phyloP scores from a whole-genome alignment of 2,888 invertebrate genomes.

The Sinopyrophorus schimmeli region DNA sequence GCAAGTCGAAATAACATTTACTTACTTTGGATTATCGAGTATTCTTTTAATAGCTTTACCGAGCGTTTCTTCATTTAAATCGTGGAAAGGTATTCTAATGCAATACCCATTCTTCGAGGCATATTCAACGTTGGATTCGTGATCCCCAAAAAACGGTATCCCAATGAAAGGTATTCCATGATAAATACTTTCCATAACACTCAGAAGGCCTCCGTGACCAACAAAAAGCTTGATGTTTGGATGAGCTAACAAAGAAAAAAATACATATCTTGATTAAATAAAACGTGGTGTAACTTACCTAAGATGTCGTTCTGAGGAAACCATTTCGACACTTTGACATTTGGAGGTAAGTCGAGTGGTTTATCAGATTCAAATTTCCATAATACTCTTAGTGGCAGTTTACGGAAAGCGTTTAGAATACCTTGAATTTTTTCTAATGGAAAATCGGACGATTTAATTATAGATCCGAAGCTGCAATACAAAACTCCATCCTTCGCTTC shows the following conservation, averaged over 20 bases:
- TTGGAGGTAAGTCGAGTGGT: conserved; percentile 27
- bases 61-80: conserved; percentile 52
- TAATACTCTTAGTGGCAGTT: conserved; percentile 26
- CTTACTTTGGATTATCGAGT: conserved; percentile 47
- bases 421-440: conserved; percentile 16
- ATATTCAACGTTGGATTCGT: conserved; percentile 55
- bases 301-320: conserved; percentile 36
- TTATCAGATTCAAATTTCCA: conserved; percentile 34
- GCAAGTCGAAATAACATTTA: background rate
- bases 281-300: conserved; percentile 24
- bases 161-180: conserved; percentile 56
- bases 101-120: conserved; percentile 53
- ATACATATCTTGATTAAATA: too few species aligned
- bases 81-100: conserved; percentile 49
- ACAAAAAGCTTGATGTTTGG: conserved; percentile 60
- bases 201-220: conserved; percentile 63
- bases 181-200: conserved; percentile 59
- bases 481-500: conserved; percentile 31
- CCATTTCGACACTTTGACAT: conserved; percentile 36
- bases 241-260: conserved; percentile 51
- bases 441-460: conserved; percentile 23
- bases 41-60: conserved; percentile 51
- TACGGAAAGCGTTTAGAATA: conserved; percentile 26
- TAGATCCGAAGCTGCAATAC: conserved; percentile 35
- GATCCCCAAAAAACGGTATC: conserved; percentile 58